Percentiles rank a stretch among this genome's conserved stretches.
These are phyloP conservation scores for Exephanes ischioxanthus DNA, from an alignment of 2,888 invertebrate genomes.

Conservation along the genomic window DNA sequence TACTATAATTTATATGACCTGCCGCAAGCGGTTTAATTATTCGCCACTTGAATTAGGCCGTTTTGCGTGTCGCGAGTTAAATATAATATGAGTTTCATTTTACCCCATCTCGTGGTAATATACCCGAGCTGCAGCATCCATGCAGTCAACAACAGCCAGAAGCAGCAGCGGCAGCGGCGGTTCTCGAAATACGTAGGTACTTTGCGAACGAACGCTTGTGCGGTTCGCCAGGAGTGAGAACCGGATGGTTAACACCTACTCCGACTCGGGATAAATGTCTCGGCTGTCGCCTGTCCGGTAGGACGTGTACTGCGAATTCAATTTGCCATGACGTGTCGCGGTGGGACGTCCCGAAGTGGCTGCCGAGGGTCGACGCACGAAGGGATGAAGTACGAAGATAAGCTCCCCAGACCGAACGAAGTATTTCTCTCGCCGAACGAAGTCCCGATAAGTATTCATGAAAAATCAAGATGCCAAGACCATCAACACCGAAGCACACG, in stretches of 20 bases:
- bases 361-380: constrained; percentile 31
- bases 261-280: constrained; percentile 63
- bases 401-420: constrained; percentile 11
- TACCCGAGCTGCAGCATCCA: constrained; percentile 11
- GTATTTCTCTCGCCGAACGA: constrained; percentile 12
- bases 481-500: background rate
- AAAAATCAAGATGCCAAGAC: background rate
- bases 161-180: constrained; percentile 30
- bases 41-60: background rate
- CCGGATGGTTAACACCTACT: constrained; percentile 69
- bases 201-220: constrained; percentile 23
- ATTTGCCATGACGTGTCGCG: constrained; percentile 58
- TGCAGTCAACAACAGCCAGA: constrained; percentile 34
- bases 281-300: constrained; percentile 61
- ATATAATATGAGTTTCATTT: background rate
- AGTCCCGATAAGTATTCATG: constrained; percentile 24
- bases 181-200: constrained; percentile 47
- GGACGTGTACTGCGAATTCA: constrained; percentile 60
- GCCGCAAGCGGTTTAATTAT: background rate
- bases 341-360: constrained; percentile 38
- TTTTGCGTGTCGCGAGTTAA: background rate
- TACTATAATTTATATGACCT: background rate
- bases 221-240: constrained; percentile 50
- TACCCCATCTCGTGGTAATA: constrained; percentile 7
- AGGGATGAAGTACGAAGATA: constrained; percentile 33